Evolutionary conservation across 1,140 invertebrate genomes (phyloP).

Genomic region (Telenomus remus): DNA sequence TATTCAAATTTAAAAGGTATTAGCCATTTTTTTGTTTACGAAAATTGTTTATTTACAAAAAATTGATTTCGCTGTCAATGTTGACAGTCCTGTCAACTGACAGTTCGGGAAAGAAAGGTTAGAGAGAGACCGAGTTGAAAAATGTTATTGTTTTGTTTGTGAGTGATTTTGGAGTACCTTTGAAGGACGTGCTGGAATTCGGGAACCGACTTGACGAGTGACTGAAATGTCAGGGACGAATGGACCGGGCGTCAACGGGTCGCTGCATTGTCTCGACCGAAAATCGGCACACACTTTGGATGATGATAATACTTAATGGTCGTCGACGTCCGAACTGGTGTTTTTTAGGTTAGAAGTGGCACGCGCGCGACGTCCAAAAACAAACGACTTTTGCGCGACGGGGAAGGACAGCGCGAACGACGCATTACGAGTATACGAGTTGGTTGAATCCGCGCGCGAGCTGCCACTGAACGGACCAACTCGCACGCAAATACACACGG

Average conservation of each 20-base stretch:
- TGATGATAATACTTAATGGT: too few relatives aligned
- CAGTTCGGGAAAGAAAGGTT: too few relatives aligned
- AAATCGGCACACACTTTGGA: not conserved
- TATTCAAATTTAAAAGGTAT: too few relatives aligned
- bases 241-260: conserved; percentile 11
- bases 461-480: conserved; percentile 4
- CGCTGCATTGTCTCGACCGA: conserved; percentile 27
- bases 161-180: not conserved
- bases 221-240: conserved; percentile 11
- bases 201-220: not conserved
- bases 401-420: conserved; percentile 35
- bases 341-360: conserved; percentile 51
- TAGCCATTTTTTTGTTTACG: too few relatives aligned
- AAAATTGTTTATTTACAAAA: too few relatives aligned
- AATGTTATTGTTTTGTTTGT: not conserved
- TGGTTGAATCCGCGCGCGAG: conserved; percentile 9
- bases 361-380: conserved; percentile 37
- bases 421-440: conserved; percentile 38
- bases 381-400: conserved; percentile 31
- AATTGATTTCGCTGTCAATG: too few relatives aligned
- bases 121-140: not conserved
- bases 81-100: too few relatives aligned
- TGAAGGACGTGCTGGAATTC: not conserved
- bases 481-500: conserved; percentile 15
- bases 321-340: too few relatives aligned